Percentiles rank a stretch among this genome's conserved stretches.
Conservation (phyloP, 2,888 invertebrate species). For the Orthosia gracilis region DNA sequence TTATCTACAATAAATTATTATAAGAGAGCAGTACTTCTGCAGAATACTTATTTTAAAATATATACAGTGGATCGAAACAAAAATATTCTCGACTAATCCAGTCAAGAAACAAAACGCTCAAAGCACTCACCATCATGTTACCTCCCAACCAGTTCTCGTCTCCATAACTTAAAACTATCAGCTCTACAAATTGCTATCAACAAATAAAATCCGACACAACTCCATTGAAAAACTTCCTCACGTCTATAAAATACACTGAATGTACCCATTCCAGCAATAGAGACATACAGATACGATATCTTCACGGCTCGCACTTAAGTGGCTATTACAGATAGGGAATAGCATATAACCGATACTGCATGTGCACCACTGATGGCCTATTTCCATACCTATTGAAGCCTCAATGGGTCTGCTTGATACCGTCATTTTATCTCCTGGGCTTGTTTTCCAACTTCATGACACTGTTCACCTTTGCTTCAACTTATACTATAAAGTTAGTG, state of each 20-base stretch:
- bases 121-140: background rate
- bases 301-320: conserved; percentile 74
- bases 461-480: conserved; percentile 26
- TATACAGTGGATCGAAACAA: background rate
- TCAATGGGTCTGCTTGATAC: conserved; percentile 72
- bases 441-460: conserved; percentile 65
- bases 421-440: conserved; percentile 63
- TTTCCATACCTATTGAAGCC: conserved; percentile 81
- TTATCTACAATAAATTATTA: background rate
- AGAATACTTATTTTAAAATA: background rate
- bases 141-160: conserved; percentile 24
- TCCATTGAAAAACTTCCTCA: conserved; percentile 65
- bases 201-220: conserved; percentile 60
- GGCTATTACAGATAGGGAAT: conserved; percentile 82
- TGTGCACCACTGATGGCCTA: conserved; percentile 78
- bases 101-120: conserved; percentile 6
- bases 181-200: conserved; percentile 47
- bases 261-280: conserved; percentile 74
- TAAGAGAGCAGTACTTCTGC: background rate
- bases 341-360: conserved; percentile 76
- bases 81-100: background rate
- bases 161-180: conserved; percentile 50
- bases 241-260: conserved; percentile 64
- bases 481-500: conserved; percentile 6
- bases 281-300: conserved; percentile 81